A percentile compares a stretch with the other conserved stretches of the same genome.
phyloP scores from a whole-genome alignment of 2,888 invertebrate genomes.

The Tinea semifulvella region DNA sequence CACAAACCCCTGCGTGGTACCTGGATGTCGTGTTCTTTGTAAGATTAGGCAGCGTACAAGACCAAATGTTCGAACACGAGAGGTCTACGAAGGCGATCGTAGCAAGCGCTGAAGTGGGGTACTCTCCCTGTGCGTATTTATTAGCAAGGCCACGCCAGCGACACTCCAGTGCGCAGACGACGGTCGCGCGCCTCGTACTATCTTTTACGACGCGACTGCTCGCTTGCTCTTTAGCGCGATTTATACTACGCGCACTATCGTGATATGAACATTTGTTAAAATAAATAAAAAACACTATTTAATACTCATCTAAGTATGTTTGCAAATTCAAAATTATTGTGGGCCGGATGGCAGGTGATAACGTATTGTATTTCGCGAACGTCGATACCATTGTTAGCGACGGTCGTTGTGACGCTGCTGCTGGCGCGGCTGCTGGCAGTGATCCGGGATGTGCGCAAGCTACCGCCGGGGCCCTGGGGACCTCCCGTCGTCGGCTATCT shows the following conservation, averaged over 20 bases:
- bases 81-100: not conserved
- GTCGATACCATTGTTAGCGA: slow-evolving; percentile 52
- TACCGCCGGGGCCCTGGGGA: slow-evolving; percentile 92
- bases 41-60: too few relatives aligned
- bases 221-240: slow-evolving; percentile 26
- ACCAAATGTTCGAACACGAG: too few relatives aligned
- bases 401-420: slow-evolving; percentile 55
- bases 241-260: slow-evolving; percentile 12
- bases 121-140: slow-evolving; percentile 52
- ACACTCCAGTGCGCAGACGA: slow-evolving; percentile 59
- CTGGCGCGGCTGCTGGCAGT: slow-evolving; percentile 53
- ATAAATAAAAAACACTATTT: not conserved
- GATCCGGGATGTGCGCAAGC: slow-evolving; percentile 47
- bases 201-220: slow-evolving; percentile 29
- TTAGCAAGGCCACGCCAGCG: slow-evolving; percentile 63
- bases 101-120: slow-evolving; percentile 18
- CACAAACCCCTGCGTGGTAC: too few relatives aligned
- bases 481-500: slow-evolving; percentile 85
- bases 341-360: slow-evolving; percentile 58
- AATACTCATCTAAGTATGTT: slow-evolving; percentile 32
- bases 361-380: slow-evolving; percentile 49
- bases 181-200: slow-evolving; percentile 55
- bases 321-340: slow-evolving; percentile 59
- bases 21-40: too few relatives aligned
- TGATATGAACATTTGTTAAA: slow-evolving; percentile 11